Conservation (phyloP, 1,140 invertebrate species). For the Caenorhabditis briggsae region DNA sequence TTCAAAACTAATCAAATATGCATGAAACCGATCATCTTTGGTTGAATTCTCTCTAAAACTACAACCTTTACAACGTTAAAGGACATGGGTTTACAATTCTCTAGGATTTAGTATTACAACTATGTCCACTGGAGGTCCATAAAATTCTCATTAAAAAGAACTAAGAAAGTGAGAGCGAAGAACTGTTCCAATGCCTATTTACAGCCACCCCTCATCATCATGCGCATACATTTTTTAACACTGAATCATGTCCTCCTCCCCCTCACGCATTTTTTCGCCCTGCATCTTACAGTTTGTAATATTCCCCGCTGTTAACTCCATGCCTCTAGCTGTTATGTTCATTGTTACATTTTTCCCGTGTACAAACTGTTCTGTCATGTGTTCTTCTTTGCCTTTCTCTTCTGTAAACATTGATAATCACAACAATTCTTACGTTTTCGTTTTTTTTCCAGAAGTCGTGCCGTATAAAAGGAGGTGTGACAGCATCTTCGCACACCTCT, state of each 20-base stretch:
- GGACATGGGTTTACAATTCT: too few species aligned
- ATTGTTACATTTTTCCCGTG: conserved; percentile 12
- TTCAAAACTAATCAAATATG: neutral
- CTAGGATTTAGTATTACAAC: too few species aligned
- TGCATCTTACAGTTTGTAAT: neutral
- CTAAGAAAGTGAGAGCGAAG: too few species aligned
- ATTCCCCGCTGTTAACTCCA: neutral
- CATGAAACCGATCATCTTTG: neutral
- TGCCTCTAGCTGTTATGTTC: neutral
- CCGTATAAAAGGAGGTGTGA: conserved; percentile 49
- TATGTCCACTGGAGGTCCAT: too few species aligned
- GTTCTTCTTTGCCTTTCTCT: neutral
- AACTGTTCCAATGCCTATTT: neutral
- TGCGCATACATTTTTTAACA: conserved; percentile 19
- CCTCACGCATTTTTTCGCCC: neutral
- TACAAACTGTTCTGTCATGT: conserved; percentile 39
- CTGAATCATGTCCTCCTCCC: conserved; percentile 23
- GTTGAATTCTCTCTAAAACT: too few species aligned
- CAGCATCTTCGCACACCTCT: neutral
- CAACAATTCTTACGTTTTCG: neutral
- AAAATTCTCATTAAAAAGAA: too few species aligned
- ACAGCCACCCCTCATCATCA: neutral
- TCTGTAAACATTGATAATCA: conserved; percentile 53
- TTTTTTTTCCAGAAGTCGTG: conserved; percentile 11
- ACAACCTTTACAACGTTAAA: too few species aligned